Conservation (phyloP, 64 coral and sea anemone species). For the Acropora tenuis region DNA sequence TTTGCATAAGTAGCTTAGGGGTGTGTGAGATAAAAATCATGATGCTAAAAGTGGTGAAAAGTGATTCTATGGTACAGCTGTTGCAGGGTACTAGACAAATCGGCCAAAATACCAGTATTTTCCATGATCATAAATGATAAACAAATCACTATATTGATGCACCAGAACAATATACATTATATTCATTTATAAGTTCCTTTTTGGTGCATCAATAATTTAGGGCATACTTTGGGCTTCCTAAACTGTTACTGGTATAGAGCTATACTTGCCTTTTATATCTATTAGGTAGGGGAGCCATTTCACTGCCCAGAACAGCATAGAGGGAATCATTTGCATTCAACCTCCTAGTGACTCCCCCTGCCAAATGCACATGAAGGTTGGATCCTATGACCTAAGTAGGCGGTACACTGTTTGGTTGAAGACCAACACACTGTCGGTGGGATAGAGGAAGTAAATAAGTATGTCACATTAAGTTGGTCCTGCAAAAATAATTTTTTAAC, state of each 20-base stretch:
- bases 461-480: background rate
- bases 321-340: background rate
- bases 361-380: background rate
- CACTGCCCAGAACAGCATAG: background rate
- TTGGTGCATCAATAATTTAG: too few relatives aligned
- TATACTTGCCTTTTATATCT: background rate
- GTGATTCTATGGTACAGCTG: background rate
- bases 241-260: too few relatives aligned
- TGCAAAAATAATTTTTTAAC: too few relatives aligned
- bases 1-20: too few relatives aligned
- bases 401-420: background rate
- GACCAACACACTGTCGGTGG: background rate
- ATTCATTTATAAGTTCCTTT: too few relatives aligned
- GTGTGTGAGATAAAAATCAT: background rate
- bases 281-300: background rate
- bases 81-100: background rate
- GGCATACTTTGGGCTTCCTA: too few relatives aligned
- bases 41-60: background rate
- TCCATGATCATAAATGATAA: background rate
- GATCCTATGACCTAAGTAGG: background rate
- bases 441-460: background rate
- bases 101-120: background rate
- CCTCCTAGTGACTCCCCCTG: background rate
- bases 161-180: background rate
- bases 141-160: background rate